A percentile compares a stretch with the other conserved stretches of the same genome.
Conservation (phyloP, 1,140 invertebrate species). For the Charaxes varanes region DNA sequence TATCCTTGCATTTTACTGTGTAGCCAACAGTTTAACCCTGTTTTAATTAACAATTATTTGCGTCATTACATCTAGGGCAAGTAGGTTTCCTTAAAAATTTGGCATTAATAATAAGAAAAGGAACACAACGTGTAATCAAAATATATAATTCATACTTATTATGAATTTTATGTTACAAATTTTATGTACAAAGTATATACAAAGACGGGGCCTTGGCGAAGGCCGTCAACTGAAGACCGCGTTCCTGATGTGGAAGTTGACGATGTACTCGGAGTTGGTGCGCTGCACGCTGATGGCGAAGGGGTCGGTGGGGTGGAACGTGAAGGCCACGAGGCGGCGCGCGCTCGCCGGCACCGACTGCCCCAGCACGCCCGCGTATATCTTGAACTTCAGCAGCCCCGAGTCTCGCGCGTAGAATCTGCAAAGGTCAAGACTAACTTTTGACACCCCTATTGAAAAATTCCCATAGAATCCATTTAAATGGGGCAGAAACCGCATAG, state of each 20-base stretch:
- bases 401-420: conserved; percentile 94
- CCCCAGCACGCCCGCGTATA: conserved; percentile 85
- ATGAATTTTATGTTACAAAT: neutral
- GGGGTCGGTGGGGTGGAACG: conserved; percentile 97
- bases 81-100: too few relatives aligned
- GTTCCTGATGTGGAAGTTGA: conserved; percentile 92
- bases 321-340: conserved; percentile 94
- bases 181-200: neutral
- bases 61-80: too few relatives aligned
- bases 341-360: conserved; percentile 73
- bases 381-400: conserved; percentile 90
- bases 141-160: neutral
- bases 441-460: too few relatives aligned
- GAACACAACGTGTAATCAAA: too few relatives aligned
- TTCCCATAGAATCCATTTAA: too few relatives aligned
- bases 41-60: too few relatives aligned
- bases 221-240: conserved; percentile 52
- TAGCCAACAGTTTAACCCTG: too few relatives aligned
- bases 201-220: neutral
- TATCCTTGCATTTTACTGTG: too few relatives aligned
- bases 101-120: too few relatives aligned
- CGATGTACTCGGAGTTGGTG: conserved; percentile 95
- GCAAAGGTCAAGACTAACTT: too few relatives aligned
- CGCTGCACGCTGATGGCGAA: conserved; percentile 97
- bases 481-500: too few relatives aligned